Evolutionary conservation across 2,113 vertebrate genomes (phyloP).

Genomic region (Pycnonotus jocosus): DNA sequence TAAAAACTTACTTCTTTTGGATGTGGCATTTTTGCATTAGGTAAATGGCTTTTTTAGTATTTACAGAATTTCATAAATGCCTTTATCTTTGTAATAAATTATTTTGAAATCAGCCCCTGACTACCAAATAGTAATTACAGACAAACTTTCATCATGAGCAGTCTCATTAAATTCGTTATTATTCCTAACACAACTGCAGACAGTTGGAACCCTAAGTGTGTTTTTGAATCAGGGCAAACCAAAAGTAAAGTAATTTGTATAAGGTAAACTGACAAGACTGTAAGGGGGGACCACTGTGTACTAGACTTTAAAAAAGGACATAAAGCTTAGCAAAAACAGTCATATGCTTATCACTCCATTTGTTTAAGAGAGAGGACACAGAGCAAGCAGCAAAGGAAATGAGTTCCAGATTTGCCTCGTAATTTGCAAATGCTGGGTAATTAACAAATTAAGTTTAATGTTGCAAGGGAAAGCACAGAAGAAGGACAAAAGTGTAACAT

Average conservation of each 20-base stretch:
- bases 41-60: neutral
- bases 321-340: neutral
- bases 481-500: constrained; percentile 24
- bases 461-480: constrained; percentile 42
- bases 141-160: neutral
- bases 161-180: neutral
- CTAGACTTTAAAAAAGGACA: neutral
- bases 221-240: neutral
- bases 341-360: neutral
- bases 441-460: constrained; percentile 54
- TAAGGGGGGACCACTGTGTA: neutral
- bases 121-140: neutral
- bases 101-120: neutral
- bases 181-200: neutral
- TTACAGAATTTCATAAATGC: neutral
- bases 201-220: neutral
- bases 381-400: constrained; percentile 1
- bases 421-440: constrained; percentile 41
- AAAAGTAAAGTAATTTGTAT: neutral
- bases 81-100: neutral
- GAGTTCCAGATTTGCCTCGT: neutral
- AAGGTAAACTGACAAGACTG: neutral
- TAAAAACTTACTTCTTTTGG: neutral
- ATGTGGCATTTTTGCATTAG: neutral
- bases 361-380: neutral